Evolutionary conservation across 2,888 invertebrate species (phyloP).

Genomic region (Laspeyria flexula): DNA sequence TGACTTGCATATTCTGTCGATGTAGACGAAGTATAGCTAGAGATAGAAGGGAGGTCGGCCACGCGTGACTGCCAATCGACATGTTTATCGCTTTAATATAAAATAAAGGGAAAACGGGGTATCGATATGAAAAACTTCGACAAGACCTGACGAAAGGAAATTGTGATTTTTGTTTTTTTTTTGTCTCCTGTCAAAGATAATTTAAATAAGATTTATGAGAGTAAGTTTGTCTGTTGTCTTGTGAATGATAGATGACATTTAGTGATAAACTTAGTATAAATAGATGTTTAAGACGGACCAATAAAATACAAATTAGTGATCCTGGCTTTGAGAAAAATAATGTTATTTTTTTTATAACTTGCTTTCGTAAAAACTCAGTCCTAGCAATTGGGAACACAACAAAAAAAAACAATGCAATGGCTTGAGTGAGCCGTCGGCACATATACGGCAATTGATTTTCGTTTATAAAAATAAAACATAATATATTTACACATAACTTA

Average conservation of each 20-base stretch:
- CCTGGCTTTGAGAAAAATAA: too few species aligned
- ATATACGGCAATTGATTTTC: too few species aligned
- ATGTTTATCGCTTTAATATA: constrained; percentile 86
- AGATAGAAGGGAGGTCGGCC: constrained; percentile 72
- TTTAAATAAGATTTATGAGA: constrained; percentile 35
- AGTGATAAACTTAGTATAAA: not conserved
- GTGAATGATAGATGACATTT: constrained; percentile 7
- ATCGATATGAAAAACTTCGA: constrained; percentile 74
- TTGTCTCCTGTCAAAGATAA: constrained; percentile 31
- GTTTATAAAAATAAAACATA: too few species aligned
- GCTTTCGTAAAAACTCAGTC: too few species aligned
- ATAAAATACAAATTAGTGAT: too few species aligned
- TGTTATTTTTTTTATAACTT: too few species aligned
- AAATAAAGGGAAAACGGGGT: constrained; percentile 80
- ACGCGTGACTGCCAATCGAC: constrained; percentile 82
- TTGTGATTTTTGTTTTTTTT: constrained; percentile 64
- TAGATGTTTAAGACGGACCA: not conserved
- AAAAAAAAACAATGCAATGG: too few species aligned
- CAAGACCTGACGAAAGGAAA: constrained; percentile 69
- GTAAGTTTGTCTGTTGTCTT: constrained; percentile 19
- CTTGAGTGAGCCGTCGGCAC: too few species aligned
- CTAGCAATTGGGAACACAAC: too few species aligned
- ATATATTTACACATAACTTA: too few species aligned
- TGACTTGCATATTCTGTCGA: constrained; percentile 80
- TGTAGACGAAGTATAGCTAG: constrained; percentile 11